Percentiles rank a stretch among this genome's conserved stretches.
phyloP scores from a whole-genome alignment of 2,888 invertebrate genomes.

The Myopa testacea region DNA sequence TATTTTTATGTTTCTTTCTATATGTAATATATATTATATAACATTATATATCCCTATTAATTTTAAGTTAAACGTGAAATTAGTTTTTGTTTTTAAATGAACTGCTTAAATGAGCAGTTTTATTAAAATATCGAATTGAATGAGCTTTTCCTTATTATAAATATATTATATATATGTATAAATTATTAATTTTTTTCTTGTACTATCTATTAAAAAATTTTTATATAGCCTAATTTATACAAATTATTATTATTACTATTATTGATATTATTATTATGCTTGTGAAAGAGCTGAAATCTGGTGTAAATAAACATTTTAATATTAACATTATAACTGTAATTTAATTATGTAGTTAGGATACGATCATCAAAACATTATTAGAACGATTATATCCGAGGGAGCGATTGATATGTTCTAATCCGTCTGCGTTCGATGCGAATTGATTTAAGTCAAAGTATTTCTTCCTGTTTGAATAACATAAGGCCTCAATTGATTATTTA shows the following conservation, averaged over 20 bases:
- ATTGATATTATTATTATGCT: constrained; percentile 15
- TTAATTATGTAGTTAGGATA: background rate
- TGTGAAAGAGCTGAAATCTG: constrained; percentile 15
- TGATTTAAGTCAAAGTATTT: too few relatives aligned
- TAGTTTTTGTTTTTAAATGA: background rate
- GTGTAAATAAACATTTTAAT: constrained; percentile 36
- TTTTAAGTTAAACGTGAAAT: background rate
- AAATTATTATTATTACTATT: constrained; percentile 19
- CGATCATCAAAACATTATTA: too few relatives aligned
- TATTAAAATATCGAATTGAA: constrained; percentile 13
- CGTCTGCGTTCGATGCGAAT: too few relatives aligned
- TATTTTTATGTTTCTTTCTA: background rate
- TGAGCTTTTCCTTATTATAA: constrained; percentile 22
- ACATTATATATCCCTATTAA: constrained; percentile 5
- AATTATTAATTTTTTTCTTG: background rate
- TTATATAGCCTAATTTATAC: constrained; percentile 23
- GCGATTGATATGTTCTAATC: too few relatives aligned
- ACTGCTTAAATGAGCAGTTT: background rate
- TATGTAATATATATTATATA: constrained; percentile 17
- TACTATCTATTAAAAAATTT: background rate
- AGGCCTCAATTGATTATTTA: too few relatives aligned
- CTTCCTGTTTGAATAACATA: too few relatives aligned
- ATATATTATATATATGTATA: background rate
- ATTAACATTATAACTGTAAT: background rate
- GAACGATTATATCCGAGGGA: too few relatives aligned